Conservation (phyloP, 2,113 vertebrate genomes). For the Eleginops maclovinus region DNA sequence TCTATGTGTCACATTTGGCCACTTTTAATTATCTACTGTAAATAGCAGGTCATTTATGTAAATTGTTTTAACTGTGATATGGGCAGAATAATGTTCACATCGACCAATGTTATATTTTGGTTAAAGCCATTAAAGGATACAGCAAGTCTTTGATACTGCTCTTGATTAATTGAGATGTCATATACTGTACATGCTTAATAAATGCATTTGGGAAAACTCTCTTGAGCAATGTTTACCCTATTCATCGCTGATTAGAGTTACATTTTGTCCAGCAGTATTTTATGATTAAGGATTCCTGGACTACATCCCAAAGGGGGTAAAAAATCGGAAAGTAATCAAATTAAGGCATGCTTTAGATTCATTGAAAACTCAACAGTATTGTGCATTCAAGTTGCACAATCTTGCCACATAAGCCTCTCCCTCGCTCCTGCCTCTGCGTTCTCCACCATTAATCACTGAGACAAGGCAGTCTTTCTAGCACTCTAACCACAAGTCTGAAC, state of each 20-base stretch:
- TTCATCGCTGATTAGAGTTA: slow-evolving; percentile 61
- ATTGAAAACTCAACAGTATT: slow-evolving; percentile 70
- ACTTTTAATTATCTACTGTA: slow-evolving; percentile 39
- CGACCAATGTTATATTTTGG: slow-evolving; percentile 69
- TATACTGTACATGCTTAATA: slow-evolving; percentile 71
- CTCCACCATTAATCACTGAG: slow-evolving; percentile 79
- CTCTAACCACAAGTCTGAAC: slow-evolving; percentile 79
- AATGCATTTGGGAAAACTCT: slow-evolving; percentile 70
- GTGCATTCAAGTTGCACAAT: slow-evolving; percentile 80
- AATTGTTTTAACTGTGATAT: slow-evolving; percentile 56
- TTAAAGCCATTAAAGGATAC: slow-evolving; percentile 57
- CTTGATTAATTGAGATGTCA: slow-evolving; percentile 70
- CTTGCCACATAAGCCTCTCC: slow-evolving; percentile 71
- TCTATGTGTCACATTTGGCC: slow-evolving; percentile 37
- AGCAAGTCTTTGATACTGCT: slow-evolving; percentile 63
- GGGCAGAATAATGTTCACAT: slow-evolving; percentile 50
- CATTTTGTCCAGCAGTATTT: slow-evolving; percentile 44
- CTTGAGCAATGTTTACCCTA: slow-evolving; percentile 61
- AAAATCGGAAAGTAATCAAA: slow-evolving; percentile 64
- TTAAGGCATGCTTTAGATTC: slow-evolving; percentile 66
- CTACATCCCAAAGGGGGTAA: slow-evolving; percentile 44
- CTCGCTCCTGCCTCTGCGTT: slow-evolving; percentile 70
- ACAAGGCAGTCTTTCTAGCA: slow-evolving; percentile 80
- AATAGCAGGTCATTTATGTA: slow-evolving; percentile 59
- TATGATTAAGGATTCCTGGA: slow-evolving; percentile 66